Conservation (phyloP, 2,113 vertebrate genomes). For the Canis aureus region DNA sequence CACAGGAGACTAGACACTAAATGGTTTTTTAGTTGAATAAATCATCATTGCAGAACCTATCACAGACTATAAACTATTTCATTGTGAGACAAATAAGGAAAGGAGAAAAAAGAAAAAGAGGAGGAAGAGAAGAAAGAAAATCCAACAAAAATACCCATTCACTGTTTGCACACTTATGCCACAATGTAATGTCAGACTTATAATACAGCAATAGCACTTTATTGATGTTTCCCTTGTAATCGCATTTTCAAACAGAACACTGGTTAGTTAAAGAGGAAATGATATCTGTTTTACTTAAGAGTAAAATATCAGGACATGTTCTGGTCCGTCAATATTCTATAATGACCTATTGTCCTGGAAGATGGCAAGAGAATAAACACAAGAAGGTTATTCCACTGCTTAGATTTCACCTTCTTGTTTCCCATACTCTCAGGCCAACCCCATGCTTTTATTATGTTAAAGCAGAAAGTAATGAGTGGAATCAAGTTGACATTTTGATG, state of each 20-base stretch:
- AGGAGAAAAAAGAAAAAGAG: not conserved
- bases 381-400: not conserved
- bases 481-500: not conserved
- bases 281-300: not conserved
- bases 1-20: rapidly evolving
- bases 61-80: not conserved
- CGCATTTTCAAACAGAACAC: not conserved
- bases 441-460: not conserved
- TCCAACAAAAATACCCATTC: not conserved
- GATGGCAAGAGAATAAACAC: not conserved
- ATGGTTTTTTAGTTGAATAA: not conserved
- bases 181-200: not conserved
- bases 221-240: not conserved
- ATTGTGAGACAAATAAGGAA: not conserved
- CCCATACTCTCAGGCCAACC: not conserved
- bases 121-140: not conserved
- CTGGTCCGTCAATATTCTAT: not conserved
- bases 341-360: not conserved
- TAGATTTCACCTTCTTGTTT: not conserved
- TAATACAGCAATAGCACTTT: not conserved
- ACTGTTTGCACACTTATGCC: not conserved
- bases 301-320: not conserved
- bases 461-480: not conserved
- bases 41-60: not conserved
- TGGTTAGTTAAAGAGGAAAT: not conserved